Evolutionary conservation across 64 coral and sea anemone genomes (phyloP).

Genomic region (Hydrozoanthus tunicans): DNA sequence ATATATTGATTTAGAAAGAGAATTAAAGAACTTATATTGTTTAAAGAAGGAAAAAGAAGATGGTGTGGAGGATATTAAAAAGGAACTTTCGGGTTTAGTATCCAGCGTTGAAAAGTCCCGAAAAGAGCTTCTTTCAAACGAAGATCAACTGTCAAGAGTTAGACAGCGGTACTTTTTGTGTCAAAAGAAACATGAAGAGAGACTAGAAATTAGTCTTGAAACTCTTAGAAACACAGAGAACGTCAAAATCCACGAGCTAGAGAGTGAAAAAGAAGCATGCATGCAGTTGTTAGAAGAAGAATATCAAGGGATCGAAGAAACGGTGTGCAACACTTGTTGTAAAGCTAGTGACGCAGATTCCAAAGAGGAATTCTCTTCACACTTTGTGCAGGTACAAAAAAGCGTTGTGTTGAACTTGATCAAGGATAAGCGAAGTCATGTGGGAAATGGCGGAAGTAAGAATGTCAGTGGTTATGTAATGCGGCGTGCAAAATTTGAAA

Average conservation of each 20-base stretch:
- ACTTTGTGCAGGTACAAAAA: conserved; percentile 44
- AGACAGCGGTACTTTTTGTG: conserved; percentile 37
- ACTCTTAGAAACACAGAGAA: conserved; percentile 60
- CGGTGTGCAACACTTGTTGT: conserved; percentile 11
- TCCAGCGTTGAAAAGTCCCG: conserved; percentile 43
- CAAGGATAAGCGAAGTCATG: conserved; percentile 53
- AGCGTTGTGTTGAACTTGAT: conserved; percentile 63
- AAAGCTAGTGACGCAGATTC: background rate
- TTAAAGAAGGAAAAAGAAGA: conserved; percentile 35
- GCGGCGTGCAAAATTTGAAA: conserved; percentile 67
- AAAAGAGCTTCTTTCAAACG: conserved; percentile 68
- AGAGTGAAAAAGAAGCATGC: conserved; percentile 62
- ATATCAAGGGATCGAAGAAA: conserved; percentile 72
- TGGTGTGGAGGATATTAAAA: conserved; percentile 27
- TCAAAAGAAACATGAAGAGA: conserved; percentile 68
- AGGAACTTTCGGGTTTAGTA: conserved; percentile 22
- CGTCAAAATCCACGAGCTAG: conserved; percentile 37
- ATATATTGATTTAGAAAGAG: conserved; percentile 39
- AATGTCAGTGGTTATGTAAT: conserved; percentile 71
- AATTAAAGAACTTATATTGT: conserved; percentile 30
- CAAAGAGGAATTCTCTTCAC: conserved; percentile 4
- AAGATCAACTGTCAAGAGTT: conserved; percentile 68
- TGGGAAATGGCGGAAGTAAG: conserved; percentile 52
- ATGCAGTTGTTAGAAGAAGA: conserved; percentile 58
- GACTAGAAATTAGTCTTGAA: conserved; percentile 68